Percentiles rank a stretch among this genome's conserved stretches.
Conservation (phyloP, 2,797 vertebrate species). For the Neoniphon sammara region DNA sequence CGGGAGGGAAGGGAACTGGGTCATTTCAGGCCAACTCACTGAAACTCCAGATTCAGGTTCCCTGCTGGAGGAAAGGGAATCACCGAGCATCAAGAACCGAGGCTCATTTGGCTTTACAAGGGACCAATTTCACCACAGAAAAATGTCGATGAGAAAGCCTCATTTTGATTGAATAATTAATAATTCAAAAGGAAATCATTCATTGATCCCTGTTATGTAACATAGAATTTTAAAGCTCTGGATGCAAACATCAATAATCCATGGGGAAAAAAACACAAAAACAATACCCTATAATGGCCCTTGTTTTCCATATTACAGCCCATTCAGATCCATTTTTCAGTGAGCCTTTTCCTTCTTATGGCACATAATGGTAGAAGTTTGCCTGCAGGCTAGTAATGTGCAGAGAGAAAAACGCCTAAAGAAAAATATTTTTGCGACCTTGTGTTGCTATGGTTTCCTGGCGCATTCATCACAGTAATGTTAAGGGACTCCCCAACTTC, state of each 20-base stretch:
- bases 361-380: slow-evolving; percentile 17
- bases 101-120: slow-evolving; percentile 23
- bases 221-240: neutral
- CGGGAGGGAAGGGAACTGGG: slow-evolving; percentile 34
- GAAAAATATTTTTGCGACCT: slow-evolving; percentile 9
- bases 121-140: slow-evolving; percentile 15
- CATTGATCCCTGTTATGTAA: neutral
- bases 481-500: slow-evolving; percentile 33
- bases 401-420: slow-evolving; percentile 13
- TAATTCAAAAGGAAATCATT: slow-evolving; percentile 4
- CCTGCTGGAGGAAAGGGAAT: slow-evolving; percentile 27
- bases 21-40: slow-evolving; percentile 67
- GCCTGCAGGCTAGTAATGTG: slow-evolving; percentile 8
- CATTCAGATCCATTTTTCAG: slow-evolving; percentile 28
- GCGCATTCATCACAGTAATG: slow-evolving; percentile 22
- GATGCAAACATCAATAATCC: slow-evolving; percentile 13
- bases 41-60: slow-evolving; percentile 42
- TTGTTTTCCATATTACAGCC: neutral
- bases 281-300: neutral
- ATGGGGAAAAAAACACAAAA: neutral
- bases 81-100: slow-evolving; percentile 12
- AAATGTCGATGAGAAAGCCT: neutral
- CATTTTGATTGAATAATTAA: neutral
- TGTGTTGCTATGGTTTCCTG: slow-evolving; percentile 56
- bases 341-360: slow-evolving; percentile 15